These are phyloP conservation scores for Drosophila paramelanica DNA, from an alignment of 2,888 invertebrate genomes.

Conservation along the genomic window DNA sequence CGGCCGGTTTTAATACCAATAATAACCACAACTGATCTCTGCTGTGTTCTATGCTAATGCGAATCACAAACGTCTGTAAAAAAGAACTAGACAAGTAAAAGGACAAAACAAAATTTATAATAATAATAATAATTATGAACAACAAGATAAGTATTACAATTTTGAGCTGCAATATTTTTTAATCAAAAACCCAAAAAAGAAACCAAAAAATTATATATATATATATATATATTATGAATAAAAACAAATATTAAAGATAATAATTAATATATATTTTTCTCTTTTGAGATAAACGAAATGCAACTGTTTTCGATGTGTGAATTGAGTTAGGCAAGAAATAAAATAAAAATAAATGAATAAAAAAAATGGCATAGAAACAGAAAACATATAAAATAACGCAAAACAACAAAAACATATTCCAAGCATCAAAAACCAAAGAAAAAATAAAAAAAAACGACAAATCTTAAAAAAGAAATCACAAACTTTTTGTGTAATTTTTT, in stretches of 20 bases:
- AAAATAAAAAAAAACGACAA: slow-evolving; percentile 31
- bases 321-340: slow-evolving; percentile 67
- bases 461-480: slow-evolving; percentile 40
- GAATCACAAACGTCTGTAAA: slow-evolving; percentile 23
- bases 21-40: slow-evolving; percentile 72
- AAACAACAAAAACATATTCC: slow-evolving; percentile 64
- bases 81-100: slow-evolving; percentile 4
- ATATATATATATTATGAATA: slow-evolving; percentile 29
- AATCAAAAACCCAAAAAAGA: slow-evolving; percentile 64
- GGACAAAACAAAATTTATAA: slow-evolving; percentile 19
- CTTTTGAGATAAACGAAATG: slow-evolving; percentile 78
- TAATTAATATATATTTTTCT: slow-evolving; percentile 82
- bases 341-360: slow-evolving; percentile 15
- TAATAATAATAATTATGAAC: slow-evolving; percentile 48
- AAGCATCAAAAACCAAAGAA: slow-evolving; percentile 72
- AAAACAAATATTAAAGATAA: slow-evolving; percentile 64
- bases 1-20: too few relatives aligned
- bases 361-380: slow-evolving; percentile 19
- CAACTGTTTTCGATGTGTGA: slow-evolving; percentile 76
- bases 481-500: slow-evolving; percentile 67
- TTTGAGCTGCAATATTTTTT: slow-evolving; percentile 81
- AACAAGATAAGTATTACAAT: slow-evolving; percentile 68
- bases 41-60: slow-evolving; percentile 77
- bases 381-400: slow-evolving; percentile 22
- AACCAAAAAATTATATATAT: slow-evolving; percentile 20